Conservation (phyloP, 2,113 vertebrate genomes). For the Phrynosoma blainvillii region DNA sequence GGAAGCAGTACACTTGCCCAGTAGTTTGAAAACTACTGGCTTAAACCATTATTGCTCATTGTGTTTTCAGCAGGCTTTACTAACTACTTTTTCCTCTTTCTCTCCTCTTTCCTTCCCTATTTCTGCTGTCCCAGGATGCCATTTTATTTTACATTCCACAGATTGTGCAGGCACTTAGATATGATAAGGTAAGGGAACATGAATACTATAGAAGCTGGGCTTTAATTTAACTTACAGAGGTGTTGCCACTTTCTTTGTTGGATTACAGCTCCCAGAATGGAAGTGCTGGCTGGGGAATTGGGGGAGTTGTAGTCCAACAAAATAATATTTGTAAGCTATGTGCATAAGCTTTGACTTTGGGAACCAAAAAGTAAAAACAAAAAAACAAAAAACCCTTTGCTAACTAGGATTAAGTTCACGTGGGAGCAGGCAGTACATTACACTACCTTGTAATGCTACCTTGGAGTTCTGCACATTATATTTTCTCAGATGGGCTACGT, state of each 20-base stretch:
- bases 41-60: neutral
- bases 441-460: too few species aligned
- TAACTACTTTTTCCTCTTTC: conserved; percentile 1
- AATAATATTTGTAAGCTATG: too few species aligned
- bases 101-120: neutral
- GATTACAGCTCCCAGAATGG: too few species aligned
- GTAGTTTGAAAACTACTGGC: too few species aligned
- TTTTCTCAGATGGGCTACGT: conserved; percentile 94
- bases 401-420: too few species aligned
- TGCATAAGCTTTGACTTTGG: too few species aligned
- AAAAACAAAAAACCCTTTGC: too few species aligned
- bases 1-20: too few species aligned
- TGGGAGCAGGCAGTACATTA: too few species aligned
- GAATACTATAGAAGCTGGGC: neutral
- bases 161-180: conserved; percentile 95
- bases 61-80: conserved; percentile 7
- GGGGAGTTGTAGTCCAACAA: too few species aligned
- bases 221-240: neutral
- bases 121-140: conserved; percentile 82
- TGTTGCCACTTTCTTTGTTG: neutral
- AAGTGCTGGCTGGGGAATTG: neutral
- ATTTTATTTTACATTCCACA: conserved; percentile 99
- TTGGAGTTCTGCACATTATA: neutral
- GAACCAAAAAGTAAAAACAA: too few species aligned
- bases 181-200: conserved; percentile 88